These are phyloP conservation scores for Sinocyclocheilus grahami DNA, from an alignment of 2,113 vertebrate species.

Conservation along the genomic window DNA sequence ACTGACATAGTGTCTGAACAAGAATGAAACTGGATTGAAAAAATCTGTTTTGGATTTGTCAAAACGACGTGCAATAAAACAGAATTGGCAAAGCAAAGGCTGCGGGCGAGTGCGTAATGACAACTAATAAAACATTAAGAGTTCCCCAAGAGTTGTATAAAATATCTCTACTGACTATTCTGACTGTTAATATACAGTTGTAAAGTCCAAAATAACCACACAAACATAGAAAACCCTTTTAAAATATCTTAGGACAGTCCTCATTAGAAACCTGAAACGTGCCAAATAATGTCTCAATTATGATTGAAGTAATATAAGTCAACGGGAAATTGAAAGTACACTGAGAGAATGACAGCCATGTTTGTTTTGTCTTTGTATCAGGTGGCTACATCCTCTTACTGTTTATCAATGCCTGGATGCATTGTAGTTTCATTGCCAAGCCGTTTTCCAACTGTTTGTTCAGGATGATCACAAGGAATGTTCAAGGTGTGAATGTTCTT, in stretches of 20 bases:
- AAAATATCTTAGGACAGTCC: background rate
- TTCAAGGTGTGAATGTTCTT: conserved; percentile 22
- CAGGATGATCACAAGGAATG: background rate
- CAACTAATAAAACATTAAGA: conserved; percentile 25
- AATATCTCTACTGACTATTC: conserved; percentile 2
- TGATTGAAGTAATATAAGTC: background rate
- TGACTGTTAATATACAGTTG: conserved; percentile 7
- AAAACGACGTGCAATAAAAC: conserved; percentile 24
- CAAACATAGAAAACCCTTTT: background rate
- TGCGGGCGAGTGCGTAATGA: conserved; percentile 3
- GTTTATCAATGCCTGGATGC: conserved; percentile 11
- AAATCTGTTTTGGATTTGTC: background rate
- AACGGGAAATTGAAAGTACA: background rate
- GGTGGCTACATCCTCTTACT: conserved; percentile 18
- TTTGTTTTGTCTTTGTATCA: conserved; percentile 34
- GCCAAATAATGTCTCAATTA: background rate
- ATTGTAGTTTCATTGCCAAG: background rate
- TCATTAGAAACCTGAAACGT: background rate
- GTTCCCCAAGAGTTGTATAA: background rate
- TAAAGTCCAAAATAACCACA: background rate
- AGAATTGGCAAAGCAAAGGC: background rate
- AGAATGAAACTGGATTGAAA: background rate
- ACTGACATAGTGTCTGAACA: background rate
- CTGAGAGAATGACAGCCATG: background rate
- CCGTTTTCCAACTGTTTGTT: conserved; percentile 32